Evolutionary conservation across 2,797 vertebrate genomes (phyloP).

Genomic region (Pipistrellus pipistrellus): DNA sequence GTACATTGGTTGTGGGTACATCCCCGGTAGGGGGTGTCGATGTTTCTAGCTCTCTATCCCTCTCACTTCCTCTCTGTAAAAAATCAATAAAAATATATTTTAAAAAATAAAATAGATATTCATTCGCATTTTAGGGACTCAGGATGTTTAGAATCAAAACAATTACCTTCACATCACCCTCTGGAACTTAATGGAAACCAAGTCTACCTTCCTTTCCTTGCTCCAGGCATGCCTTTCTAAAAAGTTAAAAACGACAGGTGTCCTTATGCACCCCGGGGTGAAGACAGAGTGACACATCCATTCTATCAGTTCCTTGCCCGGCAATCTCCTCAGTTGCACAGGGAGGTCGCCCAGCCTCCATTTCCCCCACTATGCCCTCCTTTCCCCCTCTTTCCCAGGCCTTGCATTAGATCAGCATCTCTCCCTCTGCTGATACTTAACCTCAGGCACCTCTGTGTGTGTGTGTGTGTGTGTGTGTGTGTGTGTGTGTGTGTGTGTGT

Average conservation of each 20-base stretch:
- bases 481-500: too few species aligned
- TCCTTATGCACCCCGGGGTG: neutral
- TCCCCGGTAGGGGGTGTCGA: too few species aligned
- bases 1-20: too few species aligned
- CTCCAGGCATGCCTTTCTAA: conserved; percentile 39
- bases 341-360: neutral
- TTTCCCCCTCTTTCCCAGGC: neutral
- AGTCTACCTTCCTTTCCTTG: conserved; percentile 43
- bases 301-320: neutral
- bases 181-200: conserved; percentile 39
- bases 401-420: conserved; percentile 16
- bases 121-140: conserved; percentile 73
- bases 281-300: neutral
- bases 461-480: conserved; percentile 12
- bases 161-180: conserved; percentile 37
- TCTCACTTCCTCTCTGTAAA: too few species aligned
- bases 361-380: neutral
- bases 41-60: too few species aligned
- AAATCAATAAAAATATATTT: too few species aligned
- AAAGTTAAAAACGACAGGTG: conserved; percentile 53
- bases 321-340: neutral
- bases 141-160: conserved; percentile 64
- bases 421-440: neutral
- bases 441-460: too few species aligned
- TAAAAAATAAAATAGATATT: conserved; percentile 68